Base-by-base conservation (phyloP, 1,140 invertebrate genomes). In the Triops cancriformis region DNA sequence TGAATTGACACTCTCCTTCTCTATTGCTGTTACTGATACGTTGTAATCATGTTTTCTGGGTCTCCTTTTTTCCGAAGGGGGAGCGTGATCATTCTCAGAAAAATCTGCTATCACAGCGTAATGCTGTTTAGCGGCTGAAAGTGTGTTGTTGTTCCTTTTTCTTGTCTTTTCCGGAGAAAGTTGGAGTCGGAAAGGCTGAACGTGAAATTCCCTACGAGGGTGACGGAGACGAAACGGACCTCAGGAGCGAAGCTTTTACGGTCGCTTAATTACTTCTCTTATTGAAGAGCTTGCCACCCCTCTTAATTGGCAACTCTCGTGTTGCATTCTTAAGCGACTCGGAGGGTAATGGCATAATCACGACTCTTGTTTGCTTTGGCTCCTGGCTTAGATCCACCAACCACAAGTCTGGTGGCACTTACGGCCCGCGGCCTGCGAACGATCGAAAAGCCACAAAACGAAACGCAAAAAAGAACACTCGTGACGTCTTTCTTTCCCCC, bases 21-120 rank as follows among this genome's bases (percentile, higher is more conserved):
- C 43, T 73, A 51, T 73, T 73, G 23, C 76, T 28, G 64, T 37
- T 77, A 73, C 43, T 26, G 76, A n/a, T 23, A 77, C 73, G 26
- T 73, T 73, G 37, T 77, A 73, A 72, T 37, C 26, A 73, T 51
- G 51, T 41, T 28, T 73, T 73, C 26, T 37, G 31, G 31, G 2
- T 7, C 7, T 37, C 2, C 7, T 37, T 37, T 37, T 37, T 37
- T 7, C 2, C 2, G 7, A 37, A 37, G 31, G 7, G 31, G 31
- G 31, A 37, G 31, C 2, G 7, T 7, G 31, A 37, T 4, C 2
- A 37, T 37, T 37, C 31, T 37, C 31, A 37, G 31, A 37, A 37
- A n/a, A 37, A 37, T 37, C 31, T 37, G 31, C 7, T 37, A 37
- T 37, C 31, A 37, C 31, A 37, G 31, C 31, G 31, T 37, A 37